Conservation (phyloP, 2,797 vertebrate species). For the Hipposideros larvatus region DNA sequence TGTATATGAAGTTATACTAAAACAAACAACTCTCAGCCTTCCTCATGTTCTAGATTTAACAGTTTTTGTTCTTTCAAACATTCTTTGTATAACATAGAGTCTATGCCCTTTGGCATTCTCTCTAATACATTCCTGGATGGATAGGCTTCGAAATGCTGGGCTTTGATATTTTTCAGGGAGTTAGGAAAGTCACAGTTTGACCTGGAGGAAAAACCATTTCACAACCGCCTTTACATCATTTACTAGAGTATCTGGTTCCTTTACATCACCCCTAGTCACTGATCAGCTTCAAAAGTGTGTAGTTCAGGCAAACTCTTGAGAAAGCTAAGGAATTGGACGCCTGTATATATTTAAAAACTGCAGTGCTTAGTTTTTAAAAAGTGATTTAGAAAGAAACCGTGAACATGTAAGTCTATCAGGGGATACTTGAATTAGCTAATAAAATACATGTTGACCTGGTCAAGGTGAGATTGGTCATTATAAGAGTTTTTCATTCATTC, state of each 20-base stretch:
- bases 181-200: conserved; percentile 14
- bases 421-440: neutral
- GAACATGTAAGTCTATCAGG: neutral
- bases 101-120: neutral
- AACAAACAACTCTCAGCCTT: neutral
- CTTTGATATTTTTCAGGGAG: neutral
- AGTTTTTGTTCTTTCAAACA: conserved; percentile 2
- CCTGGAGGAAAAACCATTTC: neutral
- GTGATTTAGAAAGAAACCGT: neutral
- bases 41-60: conserved; percentile 2
- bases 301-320: neutral
- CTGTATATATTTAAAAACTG: neutral
- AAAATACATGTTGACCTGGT: neutral
- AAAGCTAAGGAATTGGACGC: neutral
- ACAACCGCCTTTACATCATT: neutral
- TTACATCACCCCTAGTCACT: neutral
- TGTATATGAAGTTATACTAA: neutral
- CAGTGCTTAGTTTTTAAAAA: conserved; percentile 19
- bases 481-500: conserved; percentile 30
- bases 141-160: conserved; percentile 26
- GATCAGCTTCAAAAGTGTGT: neutral
- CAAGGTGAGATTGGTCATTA: neutral
- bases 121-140: neutral
- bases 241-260: neutral
- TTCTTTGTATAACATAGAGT: neutral